These are phyloP conservation scores for Netta rufina DNA, from an alignment of 2,797 vertebrate genomes.

Conservation along the genomic window DNA sequence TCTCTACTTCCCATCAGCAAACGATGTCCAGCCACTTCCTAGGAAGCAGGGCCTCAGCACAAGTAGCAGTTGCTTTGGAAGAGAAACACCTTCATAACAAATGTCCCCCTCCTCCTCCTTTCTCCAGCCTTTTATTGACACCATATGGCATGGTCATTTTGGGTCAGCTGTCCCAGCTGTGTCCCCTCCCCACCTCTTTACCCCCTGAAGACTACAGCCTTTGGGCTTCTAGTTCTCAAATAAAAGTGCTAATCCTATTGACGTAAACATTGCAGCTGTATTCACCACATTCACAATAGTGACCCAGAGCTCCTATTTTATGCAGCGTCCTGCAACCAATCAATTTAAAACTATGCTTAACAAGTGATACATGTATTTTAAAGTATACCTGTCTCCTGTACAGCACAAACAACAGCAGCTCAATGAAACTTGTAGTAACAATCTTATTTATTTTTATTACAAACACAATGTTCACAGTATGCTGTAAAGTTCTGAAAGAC, in stretches of 20 bases:
- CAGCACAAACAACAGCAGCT: not conserved
- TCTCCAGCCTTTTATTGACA: not conserved
- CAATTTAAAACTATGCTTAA: not conserved
- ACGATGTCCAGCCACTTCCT: not conserved
- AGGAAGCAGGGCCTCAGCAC: not conserved
- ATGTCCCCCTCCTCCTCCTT: not conserved
- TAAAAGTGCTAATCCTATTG: not conserved
- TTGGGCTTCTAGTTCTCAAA: not conserved
- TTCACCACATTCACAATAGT: not conserved
- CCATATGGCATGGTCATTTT: too few species aligned
- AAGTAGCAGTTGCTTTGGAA: not conserved
- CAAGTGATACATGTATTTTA: not conserved
- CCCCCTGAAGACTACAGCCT: not conserved
- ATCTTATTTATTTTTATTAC: not conserved
- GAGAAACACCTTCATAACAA: not conserved
- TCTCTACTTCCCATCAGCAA: not conserved
- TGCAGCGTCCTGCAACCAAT: not conserved
- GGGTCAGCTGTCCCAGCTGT: too few species aligned
- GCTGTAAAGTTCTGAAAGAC: not conserved
- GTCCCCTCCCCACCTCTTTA: too few species aligned
- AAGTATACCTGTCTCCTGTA: not conserved
- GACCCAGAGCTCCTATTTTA: not conserved
- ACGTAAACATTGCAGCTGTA: not conserved
- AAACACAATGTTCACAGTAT: not conserved
- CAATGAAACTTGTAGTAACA: not conserved